These are phyloP conservation scores for Hippocampus abdominalis DNA, from an alignment of 2,113 vertebrate species.

Conservation along the genomic window DNA sequence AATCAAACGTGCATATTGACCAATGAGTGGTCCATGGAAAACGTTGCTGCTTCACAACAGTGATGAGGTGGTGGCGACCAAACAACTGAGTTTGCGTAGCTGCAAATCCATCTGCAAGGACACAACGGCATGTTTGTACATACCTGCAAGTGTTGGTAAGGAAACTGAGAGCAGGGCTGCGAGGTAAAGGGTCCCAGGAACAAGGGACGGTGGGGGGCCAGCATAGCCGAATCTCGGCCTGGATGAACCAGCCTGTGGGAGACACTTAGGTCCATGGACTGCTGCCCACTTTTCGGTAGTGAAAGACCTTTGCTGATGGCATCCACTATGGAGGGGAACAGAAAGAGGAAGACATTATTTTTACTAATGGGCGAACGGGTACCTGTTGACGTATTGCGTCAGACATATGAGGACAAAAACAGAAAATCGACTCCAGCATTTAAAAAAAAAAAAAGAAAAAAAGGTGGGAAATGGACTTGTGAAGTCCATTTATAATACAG, in stretches of 20 bases:
- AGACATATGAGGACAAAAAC: conserved; percentile 15
- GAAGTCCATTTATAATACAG: no score
- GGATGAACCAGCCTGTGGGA: conserved; percentile 75
- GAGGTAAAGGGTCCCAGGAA: conserved; percentile 64
- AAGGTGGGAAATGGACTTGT: no score
- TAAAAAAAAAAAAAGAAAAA: no score
- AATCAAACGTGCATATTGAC: neutral
- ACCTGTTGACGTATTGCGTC: neutral
- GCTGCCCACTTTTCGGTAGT: conserved; percentile 24
- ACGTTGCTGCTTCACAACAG: neutral
- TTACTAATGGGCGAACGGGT: neutral
- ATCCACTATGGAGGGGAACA: conserved; percentile 44
- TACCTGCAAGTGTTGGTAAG: conserved; percentile 75
- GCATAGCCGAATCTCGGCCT: conserved; percentile 73
- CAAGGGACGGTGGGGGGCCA: conserved; percentile 76
- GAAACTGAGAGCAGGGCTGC: conserved; percentile 70
- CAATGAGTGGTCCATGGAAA: neutral
- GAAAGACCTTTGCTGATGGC: conserved; percentile 32
- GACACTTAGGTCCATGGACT: conserved; percentile 87
- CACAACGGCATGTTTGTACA: neutral
- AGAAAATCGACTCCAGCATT: neutral
- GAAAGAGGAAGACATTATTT: neutral
- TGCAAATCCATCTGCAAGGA: neutral
- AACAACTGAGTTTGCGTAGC: neutral
- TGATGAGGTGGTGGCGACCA: neutral